Percentiles rank a stretch among this genome's conserved stretches.
phyloP scores from a whole-genome alignment of 2,113 vertebrate species.

The Amblyornis subalaris region DNA sequence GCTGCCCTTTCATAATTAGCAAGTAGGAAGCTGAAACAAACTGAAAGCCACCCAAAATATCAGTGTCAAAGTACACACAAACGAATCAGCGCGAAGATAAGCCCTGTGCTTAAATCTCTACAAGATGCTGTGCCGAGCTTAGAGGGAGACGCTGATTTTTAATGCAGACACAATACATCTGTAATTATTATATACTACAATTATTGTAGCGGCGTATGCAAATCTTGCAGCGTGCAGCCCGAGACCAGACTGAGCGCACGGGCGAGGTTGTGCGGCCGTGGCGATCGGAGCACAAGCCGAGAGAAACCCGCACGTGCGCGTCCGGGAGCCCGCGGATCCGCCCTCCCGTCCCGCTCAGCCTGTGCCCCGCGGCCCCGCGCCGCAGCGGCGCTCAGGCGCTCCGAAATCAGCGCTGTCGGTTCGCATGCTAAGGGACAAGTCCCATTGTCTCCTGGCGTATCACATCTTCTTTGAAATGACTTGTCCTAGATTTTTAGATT shows the following conservation, averaged over 20 bases:
- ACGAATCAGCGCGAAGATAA: background rate
- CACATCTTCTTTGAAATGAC: slow-evolving; percentile 58
- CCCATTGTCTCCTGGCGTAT: slow-evolving; percentile 32
- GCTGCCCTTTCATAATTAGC: slow-evolving; percentile 29
- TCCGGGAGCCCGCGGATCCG: background rate
- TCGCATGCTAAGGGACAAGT: slow-evolving; percentile 38
- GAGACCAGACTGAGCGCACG: background rate
- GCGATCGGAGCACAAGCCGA: background rate
- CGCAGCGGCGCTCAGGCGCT: rapidly evolving
- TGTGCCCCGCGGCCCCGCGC: background rate
- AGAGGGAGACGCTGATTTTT: background rate
- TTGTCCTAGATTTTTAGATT: slow-evolving; percentile 59
- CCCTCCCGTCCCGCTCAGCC: background rate
- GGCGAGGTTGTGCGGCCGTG: background rate
- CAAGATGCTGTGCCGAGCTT: background rate
- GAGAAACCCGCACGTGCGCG: rapidly evolving
- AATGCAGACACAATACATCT: slow-evolving; percentile 6
- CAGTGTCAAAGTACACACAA: background rate
- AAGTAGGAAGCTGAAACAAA: slow-evolving; percentile 1
- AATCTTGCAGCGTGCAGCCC: background rate
- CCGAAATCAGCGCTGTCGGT: slow-evolving; percentile 16
- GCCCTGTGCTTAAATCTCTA: background rate
- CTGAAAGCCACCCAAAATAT: slow-evolving; percentile 31
- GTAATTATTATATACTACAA: background rate
- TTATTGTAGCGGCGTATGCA: slow-evolving; percentile 12